These are phyloP conservation scores for Microctonus hyperodae DNA, from an alignment of 2,888 invertebrate genomes.

Conservation along the genomic window DNA sequence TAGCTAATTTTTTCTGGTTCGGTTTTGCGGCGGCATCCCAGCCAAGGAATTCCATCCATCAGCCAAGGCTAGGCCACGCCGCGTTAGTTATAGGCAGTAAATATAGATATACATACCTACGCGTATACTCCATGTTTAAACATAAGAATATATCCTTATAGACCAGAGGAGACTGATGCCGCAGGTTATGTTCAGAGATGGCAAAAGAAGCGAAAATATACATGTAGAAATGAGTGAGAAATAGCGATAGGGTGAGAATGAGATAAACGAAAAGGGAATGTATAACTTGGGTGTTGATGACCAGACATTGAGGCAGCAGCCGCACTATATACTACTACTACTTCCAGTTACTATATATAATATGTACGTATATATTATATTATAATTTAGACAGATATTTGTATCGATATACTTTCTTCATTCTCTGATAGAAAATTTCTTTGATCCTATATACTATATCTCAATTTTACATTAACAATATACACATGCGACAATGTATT, in stretches of 20 bases:
- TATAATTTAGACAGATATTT: background rate
- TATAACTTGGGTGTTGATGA: constrained; percentile 41
- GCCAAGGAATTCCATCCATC: constrained; percentile 42
- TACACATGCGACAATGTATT: no score
- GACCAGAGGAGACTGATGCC: constrained; percentile 32
- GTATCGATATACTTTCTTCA: background rate
- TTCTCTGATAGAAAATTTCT: constrained; percentile 30
- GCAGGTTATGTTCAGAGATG: constrained; percentile 27
- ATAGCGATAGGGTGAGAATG: constrained; percentile 10
- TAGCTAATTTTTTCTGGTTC: constrained; percentile 39
- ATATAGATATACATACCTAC: constrained; percentile 18
- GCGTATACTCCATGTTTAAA: background rate
- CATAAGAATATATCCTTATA: constrained; percentile 23
- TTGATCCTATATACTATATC: constrained; percentile 37
- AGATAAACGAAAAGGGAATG: constrained; percentile 22
- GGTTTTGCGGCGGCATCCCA: constrained; percentile 37
- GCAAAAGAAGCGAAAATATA: constrained; percentile 16
- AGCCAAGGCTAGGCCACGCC: constrained; percentile 37
- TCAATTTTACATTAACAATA: background rate
- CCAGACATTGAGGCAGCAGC: constrained; percentile 37
- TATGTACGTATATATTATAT: background rate
- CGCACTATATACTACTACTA: constrained; percentile 9
- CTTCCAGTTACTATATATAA: no score
- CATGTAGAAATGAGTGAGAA: background rate
- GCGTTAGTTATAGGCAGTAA: constrained; percentile 37